These are phyloP conservation scores for Chloropsis cyanopogon DNA, from an alignment of 2,113 vertebrate genomes.

Conservation along the genomic window DNA sequence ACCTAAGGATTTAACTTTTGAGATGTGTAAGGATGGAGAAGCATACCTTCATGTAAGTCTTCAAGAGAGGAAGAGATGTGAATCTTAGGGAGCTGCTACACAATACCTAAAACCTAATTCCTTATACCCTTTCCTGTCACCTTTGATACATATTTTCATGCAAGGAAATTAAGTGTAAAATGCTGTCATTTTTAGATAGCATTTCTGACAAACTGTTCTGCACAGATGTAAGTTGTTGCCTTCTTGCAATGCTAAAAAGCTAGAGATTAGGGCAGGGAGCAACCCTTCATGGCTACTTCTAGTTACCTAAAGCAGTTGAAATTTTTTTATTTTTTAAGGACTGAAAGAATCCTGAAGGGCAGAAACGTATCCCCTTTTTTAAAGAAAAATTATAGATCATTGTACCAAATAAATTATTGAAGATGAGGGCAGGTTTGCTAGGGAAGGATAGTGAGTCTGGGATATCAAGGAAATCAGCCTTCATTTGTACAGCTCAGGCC, in stretches of 20 bases:
- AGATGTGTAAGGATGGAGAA: neutral
- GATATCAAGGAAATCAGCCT: neutral
- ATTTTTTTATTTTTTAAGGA: neutral
- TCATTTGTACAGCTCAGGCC: neutral
- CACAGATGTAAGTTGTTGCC: neutral
- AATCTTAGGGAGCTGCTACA: neutral
- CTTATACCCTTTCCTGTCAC: neutral
- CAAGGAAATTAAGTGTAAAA: conserved; percentile 3
- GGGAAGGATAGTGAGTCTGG: neutral
- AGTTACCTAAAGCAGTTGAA: neutral
- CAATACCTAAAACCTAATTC: neutral
- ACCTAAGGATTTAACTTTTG: neutral
- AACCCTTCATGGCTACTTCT: neutral
- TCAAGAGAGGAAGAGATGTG: neutral
- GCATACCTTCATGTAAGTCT: neutral
- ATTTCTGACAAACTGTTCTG: neutral
- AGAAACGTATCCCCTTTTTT: neutral
- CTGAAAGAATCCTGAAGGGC: neutral
- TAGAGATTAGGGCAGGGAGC: neutral
- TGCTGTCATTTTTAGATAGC: neutral
- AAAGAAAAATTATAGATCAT: neutral
- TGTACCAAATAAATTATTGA: neutral
- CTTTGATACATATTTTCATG: neutral
- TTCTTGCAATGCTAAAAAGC: neutral
- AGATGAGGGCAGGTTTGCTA: neutral